These are phyloP conservation scores for Neolamprologus sp. DNA, from an alignment of 2,113 vertebrate species.

Conservation along the genomic window DNA sequence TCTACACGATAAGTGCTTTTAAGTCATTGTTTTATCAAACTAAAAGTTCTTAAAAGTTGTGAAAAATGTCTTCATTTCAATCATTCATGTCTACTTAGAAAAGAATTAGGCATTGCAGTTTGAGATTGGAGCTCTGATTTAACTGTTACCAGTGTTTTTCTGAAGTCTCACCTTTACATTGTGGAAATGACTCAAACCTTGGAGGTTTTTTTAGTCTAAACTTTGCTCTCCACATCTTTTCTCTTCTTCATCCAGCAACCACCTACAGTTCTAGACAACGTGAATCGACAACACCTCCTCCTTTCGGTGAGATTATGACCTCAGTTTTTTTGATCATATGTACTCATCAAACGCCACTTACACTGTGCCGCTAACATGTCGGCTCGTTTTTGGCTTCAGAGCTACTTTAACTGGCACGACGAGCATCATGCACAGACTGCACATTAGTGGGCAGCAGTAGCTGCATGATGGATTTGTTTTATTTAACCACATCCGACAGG, in stretches of 20 bases:
- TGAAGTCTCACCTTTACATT: neutral
- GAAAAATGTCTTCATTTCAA: neutral
- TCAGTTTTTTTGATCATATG: neutral
- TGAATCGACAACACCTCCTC: neutral
- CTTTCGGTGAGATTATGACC: neutral
- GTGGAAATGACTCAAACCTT: neutral
- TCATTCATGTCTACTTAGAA: neutral
- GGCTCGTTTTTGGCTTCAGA: neutral
- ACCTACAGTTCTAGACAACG: rapidly evolving
- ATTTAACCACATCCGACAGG: neutral
- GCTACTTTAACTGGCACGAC: neutral
- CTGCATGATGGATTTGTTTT: neutral
- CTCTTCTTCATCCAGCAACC: neutral
- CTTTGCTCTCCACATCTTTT: neutral
- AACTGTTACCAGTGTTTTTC: neutral
- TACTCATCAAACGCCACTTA: neutral
- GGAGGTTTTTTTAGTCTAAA: neutral
- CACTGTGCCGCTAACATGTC: neutral
- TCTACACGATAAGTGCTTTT: neutral
- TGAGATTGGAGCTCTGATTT: neutral
- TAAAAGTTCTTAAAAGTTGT: neutral
- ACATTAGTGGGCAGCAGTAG: neutral
- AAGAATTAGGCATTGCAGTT: neutral
- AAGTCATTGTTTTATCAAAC: neutral
- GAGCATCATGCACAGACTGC: neutral